Conservation (phyloP, 37 sponge, comb jelly and placozoan genomes). For the Beroe ovata region DNA sequence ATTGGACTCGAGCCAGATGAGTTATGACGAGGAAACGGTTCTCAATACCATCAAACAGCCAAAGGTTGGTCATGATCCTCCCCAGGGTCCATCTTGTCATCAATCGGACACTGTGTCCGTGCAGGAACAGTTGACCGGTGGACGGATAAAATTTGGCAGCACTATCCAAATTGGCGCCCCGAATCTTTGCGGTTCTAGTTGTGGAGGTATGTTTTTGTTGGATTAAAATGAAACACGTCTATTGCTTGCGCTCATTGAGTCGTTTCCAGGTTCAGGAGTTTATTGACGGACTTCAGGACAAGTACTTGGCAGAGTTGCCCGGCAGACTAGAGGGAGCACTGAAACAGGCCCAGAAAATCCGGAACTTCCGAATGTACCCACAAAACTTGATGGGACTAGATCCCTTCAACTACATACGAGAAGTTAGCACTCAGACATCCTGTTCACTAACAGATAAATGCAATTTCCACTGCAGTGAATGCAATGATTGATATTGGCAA, state of each 20-base stretch:
- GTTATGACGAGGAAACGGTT: not conserved
- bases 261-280: constrained; percentile 52
- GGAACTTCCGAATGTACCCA: too few relatives aligned
- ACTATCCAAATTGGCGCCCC: too few relatives aligned
- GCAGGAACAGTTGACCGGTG: too few relatives aligned
- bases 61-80: constrained; percentile 4
- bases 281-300: not conserved
- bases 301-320: constrained; percentile 1
- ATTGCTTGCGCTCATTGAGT: too few relatives aligned
- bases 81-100: too few relatives aligned
- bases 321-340: not conserved
- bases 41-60: not conserved
- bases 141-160: too few relatives aligned
- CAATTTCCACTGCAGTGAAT: too few relatives aligned
- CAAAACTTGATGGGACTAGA: not conserved
- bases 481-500: too few relatives aligned
- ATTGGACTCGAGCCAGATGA: not conserved
- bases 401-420: constrained; percentile 51
- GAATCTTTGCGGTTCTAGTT: too few relatives aligned
- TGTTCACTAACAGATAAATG: too few relatives aligned
- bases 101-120: not conserved
- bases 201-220: too few relatives aligned
- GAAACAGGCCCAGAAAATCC: not conserved
- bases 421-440: constrained; percentile 12
- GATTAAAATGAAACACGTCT: too few relatives aligned